These are phyloP conservation scores for Octonoba sinensis DNA, from an alignment of 2,888 invertebrate species.

Conservation along the genomic window DNA sequence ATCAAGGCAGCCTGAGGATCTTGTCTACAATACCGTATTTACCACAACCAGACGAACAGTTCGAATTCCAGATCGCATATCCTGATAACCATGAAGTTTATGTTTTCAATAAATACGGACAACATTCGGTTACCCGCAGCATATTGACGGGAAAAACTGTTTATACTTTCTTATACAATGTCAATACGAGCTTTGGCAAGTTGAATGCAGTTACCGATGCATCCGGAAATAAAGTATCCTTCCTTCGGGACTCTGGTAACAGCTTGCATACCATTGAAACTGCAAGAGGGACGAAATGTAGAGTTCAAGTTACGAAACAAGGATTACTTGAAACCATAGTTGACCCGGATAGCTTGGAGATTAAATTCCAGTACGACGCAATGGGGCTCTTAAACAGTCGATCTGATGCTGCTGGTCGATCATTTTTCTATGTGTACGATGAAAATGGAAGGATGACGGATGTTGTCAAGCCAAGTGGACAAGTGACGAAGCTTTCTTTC, in stretches of 20 bases:
- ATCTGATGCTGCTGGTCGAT: constrained; percentile 79
- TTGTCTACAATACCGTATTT: constrained; percentile 68
- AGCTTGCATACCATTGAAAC: constrained; percentile 88
- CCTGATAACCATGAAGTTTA: constrained; percentile 96
- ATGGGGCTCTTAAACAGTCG: constrained; percentile 82
- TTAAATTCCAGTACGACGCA: constrained; percentile 91
- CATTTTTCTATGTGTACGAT: constrained; percentile 91
- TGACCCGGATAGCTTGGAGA: constrained; percentile 93
- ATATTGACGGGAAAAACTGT: constrained; percentile 94
- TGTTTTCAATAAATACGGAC: constrained; percentile 93
- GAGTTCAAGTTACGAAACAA: constrained; percentile 91
- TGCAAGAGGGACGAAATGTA: constrained; percentile 80
- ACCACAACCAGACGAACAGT: constrained; percentile 68
- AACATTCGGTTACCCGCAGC: constrained; percentile 92
- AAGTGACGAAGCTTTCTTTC: constrained; percentile 87
- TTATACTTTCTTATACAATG: constrained; percentile 94
- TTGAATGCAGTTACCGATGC: constrained; percentile 93
- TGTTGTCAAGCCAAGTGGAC: constrained; percentile 95
- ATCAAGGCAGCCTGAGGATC: constrained; percentile 79
- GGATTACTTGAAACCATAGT: constrained; percentile 90
- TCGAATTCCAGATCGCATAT: constrained; percentile 94
- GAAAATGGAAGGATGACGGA: constrained; percentile 92
- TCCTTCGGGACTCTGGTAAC: constrained; percentile 73
- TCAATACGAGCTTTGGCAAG: constrained; percentile 95
- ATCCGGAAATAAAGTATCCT: constrained; percentile 77